Base-by-base conservation (phyloP, 2,797 vertebrate genomes). In the Vultur gryphus region DNA sequence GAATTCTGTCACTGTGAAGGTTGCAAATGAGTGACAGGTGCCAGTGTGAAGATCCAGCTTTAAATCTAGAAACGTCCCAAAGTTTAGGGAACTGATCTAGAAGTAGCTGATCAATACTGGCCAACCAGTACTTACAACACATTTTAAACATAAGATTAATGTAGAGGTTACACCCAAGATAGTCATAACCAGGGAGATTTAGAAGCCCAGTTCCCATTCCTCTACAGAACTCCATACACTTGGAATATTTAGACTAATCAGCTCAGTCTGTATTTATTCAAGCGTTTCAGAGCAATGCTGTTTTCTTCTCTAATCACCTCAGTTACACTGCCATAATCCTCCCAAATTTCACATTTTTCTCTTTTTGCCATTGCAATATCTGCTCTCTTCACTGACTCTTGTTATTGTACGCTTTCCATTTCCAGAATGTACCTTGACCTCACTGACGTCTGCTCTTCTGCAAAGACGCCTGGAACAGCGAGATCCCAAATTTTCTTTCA, bases 401-500 rank as follows among this genome's bases (percentile, higher is more conserved):
- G 17, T 48, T 43, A 26, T 28, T 41, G 15, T 37, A 28, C 46
- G 8, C 18, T 78, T 78, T 2, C 2, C 41, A 4, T 26, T 83
- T 35, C 46, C 85, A 82, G 39, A 81, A 86, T 2, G 0, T 97
- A 97, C 97, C 96, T 97, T 96, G 69, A 85, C 91, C 62, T 92
- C 90, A 8, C 16, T 57, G 84, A 95, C 39, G 44, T 80, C 84
- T 13, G 5, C 41, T 62, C 51, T 77, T 57, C 89, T 61, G 69
- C 79, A 83, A 21, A 62, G 58, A 12, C 2, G 7, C 44, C 31
- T 49, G 71, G 55, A 96, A 43, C 25, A 23, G 21, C 3, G 5
- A 48, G 69, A 72, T 39, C 67, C 64, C 41, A 49, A 28, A 0
- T n/a, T 55, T 41, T 19, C 55, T 71, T 82, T 54, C 84, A 88